A percentile compares a stretch with the other conserved stretches of the same genome.
phyloP scores from a whole-genome alignment of 2,888 invertebrate species.

The Seira sanloemensis region DNA sequence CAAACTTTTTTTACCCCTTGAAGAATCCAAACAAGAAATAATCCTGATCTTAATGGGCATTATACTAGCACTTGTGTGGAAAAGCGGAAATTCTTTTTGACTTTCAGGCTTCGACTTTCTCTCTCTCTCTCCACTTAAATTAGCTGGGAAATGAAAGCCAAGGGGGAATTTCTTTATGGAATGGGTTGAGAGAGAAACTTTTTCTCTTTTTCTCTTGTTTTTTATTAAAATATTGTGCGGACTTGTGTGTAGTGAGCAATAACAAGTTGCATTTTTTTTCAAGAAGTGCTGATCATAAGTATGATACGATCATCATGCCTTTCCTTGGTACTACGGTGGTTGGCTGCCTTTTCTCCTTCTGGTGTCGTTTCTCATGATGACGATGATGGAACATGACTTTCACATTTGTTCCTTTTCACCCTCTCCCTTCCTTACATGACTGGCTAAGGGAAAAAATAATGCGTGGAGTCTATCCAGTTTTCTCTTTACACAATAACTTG shows the following conservation, averaged over 20 bases:
- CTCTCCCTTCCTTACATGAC: slow-evolving; percentile 23
- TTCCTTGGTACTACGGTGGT: background rate
- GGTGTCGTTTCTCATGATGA: slow-evolving; percentile 20
- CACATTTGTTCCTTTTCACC: slow-evolving; percentile 58
- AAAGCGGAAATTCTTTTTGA: slow-evolving; percentile 27
- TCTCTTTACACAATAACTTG: too few relatives aligned
- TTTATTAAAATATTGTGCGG: background rate
- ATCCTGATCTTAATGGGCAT: slow-evolving; percentile 39
- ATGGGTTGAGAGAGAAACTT: background rate
- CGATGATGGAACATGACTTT: slow-evolving; percentile 63
- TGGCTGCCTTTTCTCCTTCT: too few relatives aligned
- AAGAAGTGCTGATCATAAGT: background rate
- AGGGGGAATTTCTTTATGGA: background rate
- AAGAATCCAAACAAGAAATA: slow-evolving; percentile 37
- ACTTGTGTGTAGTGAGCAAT: background rate
- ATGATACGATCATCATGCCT: background rate
- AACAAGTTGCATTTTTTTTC: background rate
- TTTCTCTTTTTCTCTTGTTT: background rate
- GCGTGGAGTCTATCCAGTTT: too few relatives aligned
- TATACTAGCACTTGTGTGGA: background rate
- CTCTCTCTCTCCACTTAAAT: slow-evolving; percentile 31
- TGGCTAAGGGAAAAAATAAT: background rate
- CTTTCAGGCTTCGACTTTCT: slow-evolving; percentile 21
- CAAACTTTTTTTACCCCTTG: background rate
- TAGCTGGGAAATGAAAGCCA: slow-evolving; percentile 11